Percentiles rank a stretch among this genome's conserved stretches.
Conservation (phyloP, 2,797 vertebrate species). For the Phoebastria nigripes region DNA sequence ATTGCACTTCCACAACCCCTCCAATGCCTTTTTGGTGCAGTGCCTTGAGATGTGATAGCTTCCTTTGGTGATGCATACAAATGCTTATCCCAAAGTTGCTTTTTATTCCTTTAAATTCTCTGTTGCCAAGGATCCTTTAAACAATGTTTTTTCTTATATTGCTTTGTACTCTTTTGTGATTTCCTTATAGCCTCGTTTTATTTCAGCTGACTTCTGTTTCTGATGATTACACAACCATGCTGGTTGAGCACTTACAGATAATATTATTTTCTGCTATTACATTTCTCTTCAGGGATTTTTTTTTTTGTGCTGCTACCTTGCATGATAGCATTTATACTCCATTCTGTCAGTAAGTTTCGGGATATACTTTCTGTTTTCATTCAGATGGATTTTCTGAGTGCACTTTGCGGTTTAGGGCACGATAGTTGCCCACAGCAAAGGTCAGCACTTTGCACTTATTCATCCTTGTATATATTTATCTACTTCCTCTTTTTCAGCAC, state of each 20-base stretch:
- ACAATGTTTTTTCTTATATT: background rate
- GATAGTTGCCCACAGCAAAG: background rate
- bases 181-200: background rate
- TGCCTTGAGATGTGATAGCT: background rate
- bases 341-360: background rate
- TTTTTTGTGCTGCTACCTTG: background rate
- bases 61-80: background rate
- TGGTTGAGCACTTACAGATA: background rate
- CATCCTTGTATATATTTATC: background rate
- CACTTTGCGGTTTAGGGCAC: background rate
- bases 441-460: background rate
- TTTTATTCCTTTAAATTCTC: background rate
- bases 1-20: background rate
- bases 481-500: constrained; percentile 15
- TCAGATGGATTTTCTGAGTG: background rate
- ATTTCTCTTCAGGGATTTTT: background rate
- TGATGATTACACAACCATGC: background rate
- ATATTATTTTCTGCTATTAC: background rate
- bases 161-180: background rate
- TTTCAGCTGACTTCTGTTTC: background rate
- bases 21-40: background rate
- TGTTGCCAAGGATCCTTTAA: background rate
- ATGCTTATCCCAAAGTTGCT: background rate
- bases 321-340: background rate
- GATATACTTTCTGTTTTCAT: background rate